phyloP scores from a whole-genome alignment of 2,113 vertebrate species.

The Xiphias gladius region DNA sequence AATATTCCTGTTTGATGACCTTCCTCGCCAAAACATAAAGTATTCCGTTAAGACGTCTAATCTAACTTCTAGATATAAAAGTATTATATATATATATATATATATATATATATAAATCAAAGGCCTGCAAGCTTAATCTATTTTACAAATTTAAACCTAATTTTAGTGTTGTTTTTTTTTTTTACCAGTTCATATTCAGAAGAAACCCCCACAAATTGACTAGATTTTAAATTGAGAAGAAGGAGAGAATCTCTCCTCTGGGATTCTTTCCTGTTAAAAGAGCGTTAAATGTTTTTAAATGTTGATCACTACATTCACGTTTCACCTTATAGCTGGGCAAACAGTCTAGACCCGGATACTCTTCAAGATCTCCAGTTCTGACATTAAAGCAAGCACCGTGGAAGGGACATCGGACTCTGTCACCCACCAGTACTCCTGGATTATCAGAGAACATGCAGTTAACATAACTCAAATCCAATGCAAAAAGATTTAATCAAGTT shows the following conservation, averaged over 20 bases:
- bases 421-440: constrained; percentile 85
- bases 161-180: background rate
- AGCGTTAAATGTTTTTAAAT: background rate
- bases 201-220: background rate
- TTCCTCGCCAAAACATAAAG: no score
- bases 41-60: no score
- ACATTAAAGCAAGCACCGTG: constrained; percentile 91
- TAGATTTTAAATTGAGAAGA: background rate
- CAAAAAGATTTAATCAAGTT: background rate
- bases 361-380: constrained; percentile 91
- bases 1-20: no score
- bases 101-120: no score
- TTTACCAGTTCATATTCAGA: background rate
- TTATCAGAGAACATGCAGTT: constrained; percentile 13
- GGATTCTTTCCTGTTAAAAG: background rate
- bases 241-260: background rate
- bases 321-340: constrained; percentile 84
- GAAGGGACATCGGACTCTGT: constrained; percentile 89
- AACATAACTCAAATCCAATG: background rate
- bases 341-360: constrained; percentile 89
- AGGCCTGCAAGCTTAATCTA: background rate
- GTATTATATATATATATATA: no score
- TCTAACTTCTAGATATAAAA: no score
- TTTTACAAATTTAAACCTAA: background rate
- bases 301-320: background rate